Percentiles rank a stretch among this genome's conserved stretches.
Conservation (phyloP, 2,797 vertebrate genomes). For the Poeciliopsis presidionis region DNA sequence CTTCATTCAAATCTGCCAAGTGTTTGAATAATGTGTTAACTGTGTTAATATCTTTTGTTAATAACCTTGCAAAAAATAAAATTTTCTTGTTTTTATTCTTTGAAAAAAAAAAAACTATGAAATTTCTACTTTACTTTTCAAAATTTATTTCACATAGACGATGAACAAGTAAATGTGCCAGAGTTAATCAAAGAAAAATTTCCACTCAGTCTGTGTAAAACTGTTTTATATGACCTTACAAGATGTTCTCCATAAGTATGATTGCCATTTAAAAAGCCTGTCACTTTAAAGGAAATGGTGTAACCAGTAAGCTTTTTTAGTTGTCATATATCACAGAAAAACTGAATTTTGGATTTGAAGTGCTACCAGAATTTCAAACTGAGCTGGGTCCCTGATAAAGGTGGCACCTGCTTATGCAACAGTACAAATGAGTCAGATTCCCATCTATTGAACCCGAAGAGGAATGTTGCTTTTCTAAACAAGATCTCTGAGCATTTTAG, state of each 20-base stretch:
- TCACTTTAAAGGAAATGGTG: neutral
- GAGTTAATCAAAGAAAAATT: neutral
- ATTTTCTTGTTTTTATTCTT: neutral
- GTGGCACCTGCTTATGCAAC: constrained; percentile 75
- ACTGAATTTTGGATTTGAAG: constrained; percentile 1
- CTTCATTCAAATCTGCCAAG: neutral
- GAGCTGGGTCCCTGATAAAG: constrained; percentile 61
- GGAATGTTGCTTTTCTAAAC: constrained; percentile 67
- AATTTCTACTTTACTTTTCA: neutral
- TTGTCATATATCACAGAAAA: constrained; percentile 6
- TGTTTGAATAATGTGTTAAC: neutral
- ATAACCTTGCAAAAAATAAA: neutral
- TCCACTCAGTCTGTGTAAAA: neutral
- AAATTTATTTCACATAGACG: neutral
- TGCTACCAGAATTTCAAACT: constrained; percentile 25
- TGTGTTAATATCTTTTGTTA: neutral
- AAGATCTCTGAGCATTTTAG: constrained; percentile 73
- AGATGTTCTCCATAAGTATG: neutral
- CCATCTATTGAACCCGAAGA: constrained; percentile 71
- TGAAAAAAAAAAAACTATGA: neutral
- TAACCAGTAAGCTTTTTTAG: neutral
- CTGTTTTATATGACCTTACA: too few species aligned
- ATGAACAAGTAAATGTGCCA: neutral
- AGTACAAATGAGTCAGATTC: constrained; percentile 75
- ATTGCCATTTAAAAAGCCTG: neutral